Percentiles rank a stretch among this genome's conserved stretches.
Evolutionary conservation across 2,113 vertebrate genomes (phyloP).

Genomic region (Pseudorectes ferrugineus): DNA sequence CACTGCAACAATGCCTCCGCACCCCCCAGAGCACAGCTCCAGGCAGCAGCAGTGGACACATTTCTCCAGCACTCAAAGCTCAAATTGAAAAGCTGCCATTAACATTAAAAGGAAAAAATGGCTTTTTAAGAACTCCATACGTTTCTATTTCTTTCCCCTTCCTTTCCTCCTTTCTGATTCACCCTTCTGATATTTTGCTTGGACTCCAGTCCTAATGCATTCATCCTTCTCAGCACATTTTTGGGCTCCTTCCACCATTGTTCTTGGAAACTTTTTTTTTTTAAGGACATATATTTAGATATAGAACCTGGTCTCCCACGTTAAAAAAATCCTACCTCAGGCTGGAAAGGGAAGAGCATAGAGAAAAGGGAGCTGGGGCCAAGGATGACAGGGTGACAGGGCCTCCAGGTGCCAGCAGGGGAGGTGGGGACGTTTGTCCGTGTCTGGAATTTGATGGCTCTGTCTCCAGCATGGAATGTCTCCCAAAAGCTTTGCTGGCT

Average conservation of each 20-base stretch:
- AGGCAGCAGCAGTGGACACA: constrained; percentile 62
- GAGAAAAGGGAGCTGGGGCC: neutral
- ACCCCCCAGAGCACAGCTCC: constrained; percentile 11
- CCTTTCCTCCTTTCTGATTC: constrained; percentile 69
- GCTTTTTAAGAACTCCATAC: constrained; percentile 60
- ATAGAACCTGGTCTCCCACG: constrained; percentile 52
- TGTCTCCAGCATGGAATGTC: accelerated
- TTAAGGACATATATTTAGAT: constrained; percentile 52
- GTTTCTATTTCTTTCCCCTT: constrained; percentile 43
- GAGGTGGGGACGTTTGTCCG: neutral
- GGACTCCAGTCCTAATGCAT: constrained; percentile 62
- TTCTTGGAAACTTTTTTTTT: constrained; percentile 66
- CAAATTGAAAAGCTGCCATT: constrained; percentile 68
- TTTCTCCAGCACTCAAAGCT: constrained; percentile 57
- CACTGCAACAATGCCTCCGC: constrained; percentile 54
- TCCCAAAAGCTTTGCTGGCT: neutral
- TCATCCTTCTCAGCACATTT: constrained; percentile 73
- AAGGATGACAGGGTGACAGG: neutral
- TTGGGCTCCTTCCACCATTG: constrained; percentile 78
- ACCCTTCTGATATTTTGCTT: constrained; percentile 79
- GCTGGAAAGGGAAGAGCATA: neutral
- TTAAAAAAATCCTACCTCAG: neutral
- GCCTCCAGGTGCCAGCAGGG: neutral
- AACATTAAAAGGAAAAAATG: constrained; percentile 58
- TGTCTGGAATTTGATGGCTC: neutral